A percentile compares a stretch with the other conserved stretches of the same genome.
phyloP scores from a whole-genome alignment of 2,113 vertebrate genomes.

The Phrynosoma platyrhinos region DNA sequence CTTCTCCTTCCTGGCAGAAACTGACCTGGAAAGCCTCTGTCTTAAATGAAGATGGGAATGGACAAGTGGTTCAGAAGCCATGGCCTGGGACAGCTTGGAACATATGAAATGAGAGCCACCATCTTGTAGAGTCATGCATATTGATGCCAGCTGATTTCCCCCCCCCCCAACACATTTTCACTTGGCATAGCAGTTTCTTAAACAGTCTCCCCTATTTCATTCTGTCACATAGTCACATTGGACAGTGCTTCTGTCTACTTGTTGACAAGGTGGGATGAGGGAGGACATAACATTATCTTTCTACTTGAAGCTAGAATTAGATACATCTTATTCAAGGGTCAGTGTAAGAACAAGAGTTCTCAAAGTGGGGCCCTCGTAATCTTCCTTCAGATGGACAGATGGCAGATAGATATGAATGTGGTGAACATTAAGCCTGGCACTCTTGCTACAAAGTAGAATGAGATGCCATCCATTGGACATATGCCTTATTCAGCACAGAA shows the following conservation, averaged over 20 bases:
- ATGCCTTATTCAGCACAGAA: background rate
- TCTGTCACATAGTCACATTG: background rate
- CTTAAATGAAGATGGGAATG: background rate
- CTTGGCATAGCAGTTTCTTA: fast-evolving
- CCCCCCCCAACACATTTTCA: fast-evolving
- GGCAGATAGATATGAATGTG: background rate
- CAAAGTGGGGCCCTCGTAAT: background rate
- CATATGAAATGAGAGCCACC: background rate
- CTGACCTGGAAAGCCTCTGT: no score
- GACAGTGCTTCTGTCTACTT: fast-evolving
- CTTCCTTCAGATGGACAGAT: background rate
- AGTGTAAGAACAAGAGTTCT: background rate
- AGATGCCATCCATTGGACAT: background rate
- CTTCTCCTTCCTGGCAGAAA: no score
- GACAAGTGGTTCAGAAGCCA: background rate
- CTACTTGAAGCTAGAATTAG: background rate
- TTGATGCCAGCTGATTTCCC: fast-evolving
- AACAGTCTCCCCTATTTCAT: background rate
- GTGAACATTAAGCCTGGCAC: background rate
- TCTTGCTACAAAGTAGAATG: background rate
- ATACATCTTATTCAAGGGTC: background rate
- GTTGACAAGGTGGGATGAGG: background rate
- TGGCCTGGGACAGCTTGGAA: slow-evolving; percentile 3
- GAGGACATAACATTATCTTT: background rate
- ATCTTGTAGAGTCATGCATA: background rate